These are phyloP conservation scores for Drosophila macrospina DNA, from an alignment of 2,888 invertebrate genomes.

Conservation along the genomic window DNA sequence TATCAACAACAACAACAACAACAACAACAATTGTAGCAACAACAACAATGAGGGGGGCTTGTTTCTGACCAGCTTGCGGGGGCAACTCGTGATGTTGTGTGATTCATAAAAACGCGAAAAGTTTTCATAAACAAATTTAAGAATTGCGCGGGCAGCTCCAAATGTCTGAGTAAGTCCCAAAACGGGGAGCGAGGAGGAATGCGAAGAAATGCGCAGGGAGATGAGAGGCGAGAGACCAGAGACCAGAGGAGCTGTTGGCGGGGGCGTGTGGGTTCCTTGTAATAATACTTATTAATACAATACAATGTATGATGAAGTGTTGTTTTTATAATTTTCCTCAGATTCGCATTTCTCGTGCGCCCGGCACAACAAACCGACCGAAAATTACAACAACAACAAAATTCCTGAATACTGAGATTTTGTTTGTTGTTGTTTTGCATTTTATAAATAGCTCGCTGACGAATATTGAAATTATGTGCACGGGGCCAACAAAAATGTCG, in stretches of 20 bases:
- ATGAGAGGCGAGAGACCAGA: too few relatives aligned
- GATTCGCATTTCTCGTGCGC: constrained; percentile 57
- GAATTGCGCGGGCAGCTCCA: constrained; percentile 46
- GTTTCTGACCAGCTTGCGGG: background rate
- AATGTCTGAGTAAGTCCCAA: constrained; percentile 29
- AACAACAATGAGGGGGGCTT: constrained; percentile 11
- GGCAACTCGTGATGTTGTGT: constrained; percentile 47
- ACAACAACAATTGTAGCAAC: constrained; percentile 6
- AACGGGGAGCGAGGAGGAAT: constrained; percentile 20
- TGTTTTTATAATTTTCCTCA: constrained; percentile 58
- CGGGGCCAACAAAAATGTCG: constrained; percentile 79
- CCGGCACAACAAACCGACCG: constrained; percentile 62
- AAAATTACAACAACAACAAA: constrained; percentile 60
- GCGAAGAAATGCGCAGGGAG: constrained; percentile 18
- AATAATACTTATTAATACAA: constrained; percentile 41
- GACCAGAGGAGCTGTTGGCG: background rate
- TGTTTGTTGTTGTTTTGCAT: constrained; percentile 45
- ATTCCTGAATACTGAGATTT: constrained; percentile 72
- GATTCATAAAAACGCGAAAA: constrained; percentile 70
- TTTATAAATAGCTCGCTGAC: constrained; percentile 80
- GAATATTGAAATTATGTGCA: constrained; percentile 81
- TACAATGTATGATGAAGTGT: constrained; percentile 63
- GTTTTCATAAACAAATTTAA: constrained; percentile 68
- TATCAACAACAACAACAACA: too few relatives aligned
- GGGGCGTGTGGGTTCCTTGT: constrained; percentile 58